Percentiles rank a stretch among this genome's conserved stretches.
phyloP scores from a whole-genome alignment of 2,888 invertebrate species.

The Dioctria rufipes region DNA sequence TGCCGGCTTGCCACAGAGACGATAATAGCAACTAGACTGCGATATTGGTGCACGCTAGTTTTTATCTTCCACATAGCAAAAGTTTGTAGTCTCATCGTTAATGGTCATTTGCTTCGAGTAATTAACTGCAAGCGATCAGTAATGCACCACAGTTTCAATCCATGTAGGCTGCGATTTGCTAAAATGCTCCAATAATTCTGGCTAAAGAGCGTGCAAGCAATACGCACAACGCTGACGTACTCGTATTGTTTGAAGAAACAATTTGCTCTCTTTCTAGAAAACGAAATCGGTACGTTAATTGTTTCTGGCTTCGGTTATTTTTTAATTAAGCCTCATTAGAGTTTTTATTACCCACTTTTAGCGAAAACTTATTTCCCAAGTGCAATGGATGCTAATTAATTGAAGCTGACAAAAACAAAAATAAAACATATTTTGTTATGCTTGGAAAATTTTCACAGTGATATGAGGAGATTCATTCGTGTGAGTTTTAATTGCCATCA shows the following conservation, averaged over 20 bases:
- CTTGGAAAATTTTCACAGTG: no score
- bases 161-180: slow-evolving; percentile 13
- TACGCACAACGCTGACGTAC: slow-evolving; percentile 14
- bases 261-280: neutral
- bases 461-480: no score
- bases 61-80: no score
- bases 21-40: neutral
- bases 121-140: slow-evolving; percentile 31
- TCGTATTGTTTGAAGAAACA: neutral
- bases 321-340: slow-evolving; percentile 1
- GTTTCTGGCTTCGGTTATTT: neutral
- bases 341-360: neutral
- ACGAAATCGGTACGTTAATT: neutral
- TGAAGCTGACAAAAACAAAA: no score
- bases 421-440: no score
- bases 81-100: neutral
- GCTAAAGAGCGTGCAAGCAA: slow-evolving; percentile 5
- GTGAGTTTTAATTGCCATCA: no score
- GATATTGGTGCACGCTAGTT: no score
- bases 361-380: neutral
- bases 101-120: slow-evolving; percentile 28
- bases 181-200: slow-evolving; percentile 35
- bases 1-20: neutral
- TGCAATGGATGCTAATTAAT: neutral
- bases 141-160: slow-evolving; percentile 38